These are phyloP conservation scores for Syrmaticus mikado DNA, from an alignment of 2,113 vertebrate genomes.

Conservation along the genomic window DNA sequence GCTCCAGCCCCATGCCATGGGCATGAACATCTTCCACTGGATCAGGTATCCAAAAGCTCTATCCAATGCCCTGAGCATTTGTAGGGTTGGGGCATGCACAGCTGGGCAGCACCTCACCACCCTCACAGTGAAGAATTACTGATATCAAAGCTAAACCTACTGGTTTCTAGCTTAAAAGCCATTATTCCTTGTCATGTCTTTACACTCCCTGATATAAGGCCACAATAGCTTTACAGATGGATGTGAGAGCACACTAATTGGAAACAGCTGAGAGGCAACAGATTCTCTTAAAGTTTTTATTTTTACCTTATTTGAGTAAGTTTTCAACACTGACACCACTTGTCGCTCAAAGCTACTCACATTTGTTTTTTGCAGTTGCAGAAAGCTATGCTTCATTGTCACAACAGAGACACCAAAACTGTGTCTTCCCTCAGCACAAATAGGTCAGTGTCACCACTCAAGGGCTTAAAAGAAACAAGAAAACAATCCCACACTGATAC, in stretches of 20 bases:
- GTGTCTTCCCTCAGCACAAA: background rate
- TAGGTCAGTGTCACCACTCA: fast-evolving
- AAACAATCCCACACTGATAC: background rate
- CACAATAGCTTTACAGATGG: background rate
- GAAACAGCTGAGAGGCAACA: background rate
- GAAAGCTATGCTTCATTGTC: background rate
- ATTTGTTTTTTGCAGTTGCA: background rate
- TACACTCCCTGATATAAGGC: no score
- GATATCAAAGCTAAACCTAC: no score
- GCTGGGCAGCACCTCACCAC: background rate
- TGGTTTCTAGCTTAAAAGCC: no score
- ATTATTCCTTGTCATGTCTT: no score
- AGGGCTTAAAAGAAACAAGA: background rate
- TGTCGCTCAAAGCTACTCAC: background rate
- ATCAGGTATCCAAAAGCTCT: background rate
- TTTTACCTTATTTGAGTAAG: background rate
- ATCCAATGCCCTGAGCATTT: background rate
- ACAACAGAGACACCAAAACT: background rate
- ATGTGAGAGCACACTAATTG: fast-evolving
- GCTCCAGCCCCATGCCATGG: background rate
- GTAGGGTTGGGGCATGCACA: background rate
- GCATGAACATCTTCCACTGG: background rate
- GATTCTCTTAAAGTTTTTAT: background rate
- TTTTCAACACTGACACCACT: background rate
- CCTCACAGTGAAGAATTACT: no score